Base-by-base conservation (phyloP, 2,113 vertebrate genomes). In the Takifugu bimaculatus region DNA sequence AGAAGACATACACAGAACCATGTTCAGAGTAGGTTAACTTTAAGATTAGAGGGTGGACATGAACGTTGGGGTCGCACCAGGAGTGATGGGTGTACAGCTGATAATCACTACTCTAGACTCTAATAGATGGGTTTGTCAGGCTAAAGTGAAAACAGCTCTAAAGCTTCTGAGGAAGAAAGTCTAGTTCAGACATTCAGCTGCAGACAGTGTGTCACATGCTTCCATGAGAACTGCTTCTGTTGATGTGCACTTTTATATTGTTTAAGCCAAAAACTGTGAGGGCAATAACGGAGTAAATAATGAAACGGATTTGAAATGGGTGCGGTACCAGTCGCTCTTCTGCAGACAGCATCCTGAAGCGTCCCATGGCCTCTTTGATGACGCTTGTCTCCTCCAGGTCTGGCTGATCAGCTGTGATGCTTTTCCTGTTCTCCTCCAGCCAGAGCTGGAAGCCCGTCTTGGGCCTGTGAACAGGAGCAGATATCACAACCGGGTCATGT, bases 391-490 rank as follows among this genome's bases (percentile, higher is more conserved):
- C 96, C 1, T 95, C 90, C 75, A 97, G 82, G 61, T 91, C 90
- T 5, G 95, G 92, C 45, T 90, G 88, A 62, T 94, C 93, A 2
- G 87, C 75, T 20, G 92, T 59, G 79, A 99, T 95, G 51, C 54
- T 86, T 79, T 91, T 93, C 85, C 95, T 91, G 73, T 95, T 94
- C 86, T 96, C 94, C 68, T 96, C 94, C 0, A 98, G 82, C 97
- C 97, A 99, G 63, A 94, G 88, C 84, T 98, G 94, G 88, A 98
- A 99, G 14, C 97, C 97, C 0, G 96, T 98, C 88, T 89, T 96
- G 0, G 93, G 92, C 63, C 97, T 98, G 77, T 72, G 83, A 45
- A 12, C 44, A 15, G 44, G 12, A 15, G 4, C 44, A 9, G 1
- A 15, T 4, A 1, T 45, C 12, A 45, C 44, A 15, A 13, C 43